Conservation (phyloP, 2,797 vertebrate species). For the Intellagama lesueurii region DNA sequence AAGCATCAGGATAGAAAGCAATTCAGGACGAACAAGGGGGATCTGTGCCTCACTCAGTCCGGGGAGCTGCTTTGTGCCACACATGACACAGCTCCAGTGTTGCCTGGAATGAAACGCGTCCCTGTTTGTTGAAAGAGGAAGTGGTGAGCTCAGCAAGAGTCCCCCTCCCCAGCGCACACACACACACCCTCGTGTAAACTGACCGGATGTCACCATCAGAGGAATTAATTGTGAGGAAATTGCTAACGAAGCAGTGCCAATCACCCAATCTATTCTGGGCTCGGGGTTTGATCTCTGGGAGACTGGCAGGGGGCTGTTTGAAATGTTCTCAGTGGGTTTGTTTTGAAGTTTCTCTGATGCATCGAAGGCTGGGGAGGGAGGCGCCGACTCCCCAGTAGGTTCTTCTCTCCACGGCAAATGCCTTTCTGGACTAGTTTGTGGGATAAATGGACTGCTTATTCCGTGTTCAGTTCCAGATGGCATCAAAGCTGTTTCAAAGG, state of each 20-base stretch:
- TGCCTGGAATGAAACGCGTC: not conserved
- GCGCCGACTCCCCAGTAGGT: not conserved
- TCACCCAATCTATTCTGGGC: constrained; percentile 6
- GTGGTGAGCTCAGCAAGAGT: not conserved
- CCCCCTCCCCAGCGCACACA: not conserved
- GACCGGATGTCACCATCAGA: constrained; percentile 42
- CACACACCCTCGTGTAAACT: not conserved
- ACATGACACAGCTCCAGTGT: not conserved
- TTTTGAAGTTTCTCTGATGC: constrained; percentile 17
- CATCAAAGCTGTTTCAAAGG: not conserved
- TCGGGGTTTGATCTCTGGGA: constrained; percentile 35
- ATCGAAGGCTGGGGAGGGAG: accelerated
- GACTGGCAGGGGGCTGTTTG: constrained; percentile 9
- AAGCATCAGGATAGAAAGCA: too few relatives aligned
- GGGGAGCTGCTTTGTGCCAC: too few relatives aligned
- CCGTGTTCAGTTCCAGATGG: accelerated
- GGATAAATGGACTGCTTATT: too few relatives aligned
- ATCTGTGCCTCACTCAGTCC: too few relatives aligned
- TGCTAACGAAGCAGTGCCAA: constrained; percentile 52
- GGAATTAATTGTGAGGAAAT: constrained; percentile 53
- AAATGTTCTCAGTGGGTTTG: not conserved
- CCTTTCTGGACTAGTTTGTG: not conserved
- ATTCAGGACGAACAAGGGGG: too few relatives aligned
- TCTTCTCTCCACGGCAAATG: accelerated
- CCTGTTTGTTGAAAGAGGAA: not conserved